Conservation (phyloP, 1,140 invertebrate species). For the Mylabris phalerata region DNA sequence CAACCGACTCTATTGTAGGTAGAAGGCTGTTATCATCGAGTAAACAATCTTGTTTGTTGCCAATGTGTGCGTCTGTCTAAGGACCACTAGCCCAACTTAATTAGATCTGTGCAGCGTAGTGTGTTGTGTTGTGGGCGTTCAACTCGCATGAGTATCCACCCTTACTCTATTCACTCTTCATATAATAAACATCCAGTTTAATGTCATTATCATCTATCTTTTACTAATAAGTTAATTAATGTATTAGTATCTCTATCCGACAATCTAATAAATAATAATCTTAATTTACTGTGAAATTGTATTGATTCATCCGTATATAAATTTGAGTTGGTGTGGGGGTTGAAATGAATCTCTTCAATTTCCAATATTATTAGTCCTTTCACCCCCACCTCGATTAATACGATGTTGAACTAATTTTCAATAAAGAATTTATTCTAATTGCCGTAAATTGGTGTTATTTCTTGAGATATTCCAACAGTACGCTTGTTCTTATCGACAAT, state of each 20-base stretch:
- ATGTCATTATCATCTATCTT: not conserved
- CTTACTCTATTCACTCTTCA: slow-evolving; percentile 3
- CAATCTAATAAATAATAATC: slow-evolving; percentile 10
- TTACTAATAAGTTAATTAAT: too few species aligned
- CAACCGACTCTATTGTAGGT: too few species aligned
- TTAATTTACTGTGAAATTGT: slow-evolving; percentile 8
- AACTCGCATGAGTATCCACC: slow-evolving; percentile 9
- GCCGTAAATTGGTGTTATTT: too few species aligned
- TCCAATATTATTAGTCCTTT: too few species aligned
- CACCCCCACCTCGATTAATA: too few species aligned
- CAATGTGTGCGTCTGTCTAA: too few species aligned
- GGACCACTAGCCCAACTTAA: slow-evolving; percentile 2
- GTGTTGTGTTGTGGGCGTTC: slow-evolving; percentile 6
- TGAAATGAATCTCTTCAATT: not conserved
- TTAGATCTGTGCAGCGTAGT: slow-evolving; percentile 3
- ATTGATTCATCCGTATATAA: not conserved
- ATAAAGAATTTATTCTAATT: too few species aligned
- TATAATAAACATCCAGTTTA: slow-evolving; percentile 2
- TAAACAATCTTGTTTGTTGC: too few species aligned
- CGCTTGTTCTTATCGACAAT: too few species aligned
- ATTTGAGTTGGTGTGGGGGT: not conserved
- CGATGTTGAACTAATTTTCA: too few species aligned
- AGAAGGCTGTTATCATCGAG: too few species aligned
- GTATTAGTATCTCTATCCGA: not conserved
- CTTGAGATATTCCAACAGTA: too few species aligned